Percentiles rank a stretch among this genome's conserved stretches.
Conservation (phyloP, 2,888 invertebrate species). For the Ceramica pisi region DNA sequence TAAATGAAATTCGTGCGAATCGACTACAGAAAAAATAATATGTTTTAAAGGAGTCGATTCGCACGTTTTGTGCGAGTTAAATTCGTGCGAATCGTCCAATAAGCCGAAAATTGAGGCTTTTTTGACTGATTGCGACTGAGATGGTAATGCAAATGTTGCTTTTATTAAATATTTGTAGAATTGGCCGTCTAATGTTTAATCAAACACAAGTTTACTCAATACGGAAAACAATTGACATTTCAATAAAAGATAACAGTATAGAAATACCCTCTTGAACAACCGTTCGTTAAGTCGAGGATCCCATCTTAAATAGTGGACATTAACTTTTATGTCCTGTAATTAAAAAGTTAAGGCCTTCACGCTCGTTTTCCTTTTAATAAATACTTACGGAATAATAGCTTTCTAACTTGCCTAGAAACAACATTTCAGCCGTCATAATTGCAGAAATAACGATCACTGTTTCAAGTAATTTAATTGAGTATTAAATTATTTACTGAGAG, state of each 20-base stretch:
- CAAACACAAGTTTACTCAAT: not conserved
- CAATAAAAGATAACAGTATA: slow-evolving; percentile 6
- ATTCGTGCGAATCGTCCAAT: too few relatives aligned
- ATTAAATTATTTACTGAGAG: slow-evolving; percentile 46
- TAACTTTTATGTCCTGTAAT: slow-evolving; percentile 57
- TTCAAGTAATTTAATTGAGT: slow-evolving; percentile 58
- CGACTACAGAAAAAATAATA: too few relatives aligned
- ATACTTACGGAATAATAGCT: slow-evolving; percentile 44
- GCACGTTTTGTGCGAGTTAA: too few relatives aligned
- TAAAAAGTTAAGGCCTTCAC: slow-evolving; percentile 57
- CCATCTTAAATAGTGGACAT: slow-evolving; percentile 40
- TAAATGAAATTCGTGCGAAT: too few relatives aligned
- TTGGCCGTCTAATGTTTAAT: not conserved
- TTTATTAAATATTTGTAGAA: too few relatives aligned
- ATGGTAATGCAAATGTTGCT: too few relatives aligned
- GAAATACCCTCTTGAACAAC: slow-evolving; percentile 3
- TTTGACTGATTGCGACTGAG: too few relatives aligned
- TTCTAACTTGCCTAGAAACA: slow-evolving; percentile 38
- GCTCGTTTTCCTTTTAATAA: slow-evolving; percentile 57
- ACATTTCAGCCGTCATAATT: slow-evolving; percentile 41
- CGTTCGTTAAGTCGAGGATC: slow-evolving; percentile 26
- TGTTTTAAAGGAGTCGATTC: too few relatives aligned
- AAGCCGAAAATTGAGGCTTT: too few relatives aligned
- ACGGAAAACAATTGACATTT: slow-evolving; percentile 23
- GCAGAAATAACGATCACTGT: slow-evolving; percentile 39